A percentile compares a stretch with the other conserved stretches of the same genome.
phyloP scores from a whole-genome alignment of 1,140 invertebrate genomes.

The Drosophila leontia region DNA sequence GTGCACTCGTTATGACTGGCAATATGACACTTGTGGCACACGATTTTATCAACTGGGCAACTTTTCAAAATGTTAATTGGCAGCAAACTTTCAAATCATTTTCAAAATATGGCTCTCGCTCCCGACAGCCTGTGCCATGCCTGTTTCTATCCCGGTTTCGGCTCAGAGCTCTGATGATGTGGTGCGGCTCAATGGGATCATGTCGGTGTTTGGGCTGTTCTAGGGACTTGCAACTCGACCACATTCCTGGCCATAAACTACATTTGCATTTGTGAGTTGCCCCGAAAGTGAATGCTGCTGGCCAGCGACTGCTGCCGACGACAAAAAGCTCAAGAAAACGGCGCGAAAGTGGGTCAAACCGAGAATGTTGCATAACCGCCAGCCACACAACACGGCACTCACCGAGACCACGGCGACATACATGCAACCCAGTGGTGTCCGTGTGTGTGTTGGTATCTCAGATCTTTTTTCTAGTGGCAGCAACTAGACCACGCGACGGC shows the following conservation, averaged over 20 bases:
- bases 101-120: conserved; percentile 18
- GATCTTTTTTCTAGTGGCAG: conserved; percentile 75
- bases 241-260: conserved; percentile 28
- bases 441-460: conserved; percentile 57
- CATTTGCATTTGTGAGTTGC: conserved; percentile 35
- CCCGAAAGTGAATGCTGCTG: conserved; percentile 67
- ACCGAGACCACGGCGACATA: conserved; percentile 35
- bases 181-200: background rate
- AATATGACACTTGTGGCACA: conserved; percentile 66
- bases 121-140: background rate
- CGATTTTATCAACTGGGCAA: conserved; percentile 53
- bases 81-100: conserved; percentile 62
- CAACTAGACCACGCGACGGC: conserved; percentile 72
- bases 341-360: conserved; percentile 73
- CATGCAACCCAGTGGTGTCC: conserved; percentile 36
- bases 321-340: conserved; percentile 59
- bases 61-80: conserved; percentile 65
- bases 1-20: conserved; percentile 41
- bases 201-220: conserved; percentile 13
- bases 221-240: conserved; percentile 6
- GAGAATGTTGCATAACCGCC: conserved; percentile 79
- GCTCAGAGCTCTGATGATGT: background rate
- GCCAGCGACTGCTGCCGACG: conserved; percentile 42
- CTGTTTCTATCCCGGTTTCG: background rate
- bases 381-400: conserved; percentile 48